Conservation (phyloP, 2,888 invertebrate genomes). For the Thymelicus lineola region DNA sequence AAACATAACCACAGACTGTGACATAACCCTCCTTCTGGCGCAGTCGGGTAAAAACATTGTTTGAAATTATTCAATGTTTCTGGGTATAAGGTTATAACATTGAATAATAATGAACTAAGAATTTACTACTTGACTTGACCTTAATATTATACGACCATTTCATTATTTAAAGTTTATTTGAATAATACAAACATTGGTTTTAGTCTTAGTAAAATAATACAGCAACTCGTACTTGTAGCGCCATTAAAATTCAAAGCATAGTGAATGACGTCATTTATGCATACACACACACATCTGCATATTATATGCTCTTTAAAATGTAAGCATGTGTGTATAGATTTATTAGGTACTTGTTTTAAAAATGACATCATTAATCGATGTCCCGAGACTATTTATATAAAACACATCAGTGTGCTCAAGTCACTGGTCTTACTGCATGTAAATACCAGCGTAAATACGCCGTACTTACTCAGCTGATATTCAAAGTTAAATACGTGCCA, state of each 20-base stretch:
- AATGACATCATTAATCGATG: slow-evolving; percentile 21
- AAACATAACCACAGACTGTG: too few relatives aligned
- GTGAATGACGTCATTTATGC: not conserved
- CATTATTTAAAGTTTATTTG: not conserved
- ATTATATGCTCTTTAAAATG: not conserved
- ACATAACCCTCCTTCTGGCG: too few relatives aligned
- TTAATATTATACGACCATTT: not conserved
- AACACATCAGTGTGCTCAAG: not conserved
- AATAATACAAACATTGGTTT: not conserved
- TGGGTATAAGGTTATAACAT: not conserved
- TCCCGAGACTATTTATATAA: slow-evolving; percentile 5
- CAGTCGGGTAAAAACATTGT: too few relatives aligned
- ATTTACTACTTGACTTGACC: not conserved
- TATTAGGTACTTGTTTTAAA: slow-evolving; percentile 3
- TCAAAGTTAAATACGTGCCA: not conserved
- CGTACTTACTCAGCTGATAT: slow-evolving; percentile 1
- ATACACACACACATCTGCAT: not conserved
- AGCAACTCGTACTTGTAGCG: not conserved
- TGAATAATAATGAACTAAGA: slow-evolving; percentile 2
- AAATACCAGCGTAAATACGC: slow-evolving; percentile 2
- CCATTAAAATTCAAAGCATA: slow-evolving; percentile 11
- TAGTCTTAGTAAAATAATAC: not conserved
- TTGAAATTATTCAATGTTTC: not conserved
- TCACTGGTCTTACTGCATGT: slow-evolving; percentile 6
- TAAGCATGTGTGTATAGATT: not conserved